phyloP scores from a whole-genome alignment of 92 coral and sea anemone genomes.

The Porites evermanni region DNA sequence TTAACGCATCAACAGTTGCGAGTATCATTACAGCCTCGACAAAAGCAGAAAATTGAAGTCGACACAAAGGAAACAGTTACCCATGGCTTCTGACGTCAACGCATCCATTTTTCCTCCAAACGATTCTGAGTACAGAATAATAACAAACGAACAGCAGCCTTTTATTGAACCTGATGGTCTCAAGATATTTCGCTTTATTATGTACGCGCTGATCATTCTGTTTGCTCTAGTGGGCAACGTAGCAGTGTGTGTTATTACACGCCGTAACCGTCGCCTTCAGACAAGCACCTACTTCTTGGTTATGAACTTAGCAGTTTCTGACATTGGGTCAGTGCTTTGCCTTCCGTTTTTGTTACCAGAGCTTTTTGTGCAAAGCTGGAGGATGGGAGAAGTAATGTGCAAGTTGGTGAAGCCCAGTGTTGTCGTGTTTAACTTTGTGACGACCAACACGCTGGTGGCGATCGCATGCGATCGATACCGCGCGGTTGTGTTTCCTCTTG shows the following conservation, averaged over 20 bases:
- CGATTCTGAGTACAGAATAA: not conserved
- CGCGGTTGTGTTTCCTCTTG: slow-evolving; percentile 82
- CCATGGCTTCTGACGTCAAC: slow-evolving; percentile 23
- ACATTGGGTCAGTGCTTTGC: slow-evolving; percentile 64
- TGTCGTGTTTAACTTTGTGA: slow-evolving; percentile 72
- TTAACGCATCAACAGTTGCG: not conserved
- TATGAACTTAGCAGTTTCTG: slow-evolving; percentile 83
- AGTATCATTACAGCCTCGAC: no score
- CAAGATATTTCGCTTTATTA: slow-evolving; percentile 41
- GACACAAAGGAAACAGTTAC: no score
- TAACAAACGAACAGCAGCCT: not conserved
- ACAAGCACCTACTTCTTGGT: slow-evolving; percentile 71
- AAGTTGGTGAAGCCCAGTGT: slow-evolving; percentile 80
- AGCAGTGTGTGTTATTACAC: slow-evolving; percentile 68
- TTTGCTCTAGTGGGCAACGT: slow-evolving; percentile 71
- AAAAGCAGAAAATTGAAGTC: not conserved
- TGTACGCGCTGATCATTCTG: slow-evolving; percentile 48
- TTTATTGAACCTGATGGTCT: slow-evolving; percentile 43
- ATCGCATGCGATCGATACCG: slow-evolving; percentile 89
- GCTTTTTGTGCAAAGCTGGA: slow-evolving; percentile 58
- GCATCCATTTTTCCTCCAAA: not conserved
- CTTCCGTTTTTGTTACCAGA: slow-evolving; percentile 70
- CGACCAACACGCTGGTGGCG: slow-evolving; percentile 86
- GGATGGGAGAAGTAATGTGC: slow-evolving; percentile 76
- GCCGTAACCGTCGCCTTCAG: slow-evolving; percentile 70